Conservation (phyloP, 2,113 vertebrate genomes). For the Lichenostomus cassidix region DNA sequence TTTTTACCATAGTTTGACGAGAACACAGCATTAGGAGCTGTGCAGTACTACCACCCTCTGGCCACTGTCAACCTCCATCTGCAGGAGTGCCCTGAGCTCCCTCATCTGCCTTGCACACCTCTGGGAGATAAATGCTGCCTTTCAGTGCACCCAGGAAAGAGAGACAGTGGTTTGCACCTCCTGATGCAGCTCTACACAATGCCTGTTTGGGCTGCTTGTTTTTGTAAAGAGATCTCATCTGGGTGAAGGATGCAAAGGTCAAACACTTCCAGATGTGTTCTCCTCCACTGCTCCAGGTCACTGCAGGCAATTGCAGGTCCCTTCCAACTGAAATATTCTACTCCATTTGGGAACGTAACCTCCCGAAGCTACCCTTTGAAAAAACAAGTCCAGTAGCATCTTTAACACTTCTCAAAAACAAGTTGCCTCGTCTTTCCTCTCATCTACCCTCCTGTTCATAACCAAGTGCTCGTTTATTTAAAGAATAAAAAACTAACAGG, state of each 20-base stretch:
- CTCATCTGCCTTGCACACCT: rapidly evolving
- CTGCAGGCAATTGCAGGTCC: not conserved
- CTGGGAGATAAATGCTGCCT: not conserved
- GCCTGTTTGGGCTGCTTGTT: not conserved
- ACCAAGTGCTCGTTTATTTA: not conserved
- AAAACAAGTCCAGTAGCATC: not conserved
- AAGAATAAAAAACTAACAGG: not conserved
- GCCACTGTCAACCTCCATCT: not conserved
- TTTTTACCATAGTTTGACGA: not conserved
- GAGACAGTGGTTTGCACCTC: not conserved
- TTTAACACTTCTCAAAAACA: not conserved
- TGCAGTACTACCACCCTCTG: slow-evolving; percentile 51
- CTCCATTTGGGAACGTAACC: not conserved
- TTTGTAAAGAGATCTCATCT: not conserved
- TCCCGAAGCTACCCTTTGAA: not conserved
- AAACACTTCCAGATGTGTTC: not conserved
- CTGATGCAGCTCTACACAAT: not conserved
- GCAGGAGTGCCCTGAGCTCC: not conserved
- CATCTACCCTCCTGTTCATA: not conserved
- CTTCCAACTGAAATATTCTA: not conserved
- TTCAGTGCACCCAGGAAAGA: not conserved
- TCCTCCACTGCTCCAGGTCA: rapidly evolving
- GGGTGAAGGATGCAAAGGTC: not conserved
- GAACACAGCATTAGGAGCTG: not conserved
- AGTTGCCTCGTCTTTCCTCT: not conserved